These are phyloP conservation scores for Lethenteron reissneri DNA, from an alignment of 2,113 vertebrate species.

Conservation along the genomic window DNA sequence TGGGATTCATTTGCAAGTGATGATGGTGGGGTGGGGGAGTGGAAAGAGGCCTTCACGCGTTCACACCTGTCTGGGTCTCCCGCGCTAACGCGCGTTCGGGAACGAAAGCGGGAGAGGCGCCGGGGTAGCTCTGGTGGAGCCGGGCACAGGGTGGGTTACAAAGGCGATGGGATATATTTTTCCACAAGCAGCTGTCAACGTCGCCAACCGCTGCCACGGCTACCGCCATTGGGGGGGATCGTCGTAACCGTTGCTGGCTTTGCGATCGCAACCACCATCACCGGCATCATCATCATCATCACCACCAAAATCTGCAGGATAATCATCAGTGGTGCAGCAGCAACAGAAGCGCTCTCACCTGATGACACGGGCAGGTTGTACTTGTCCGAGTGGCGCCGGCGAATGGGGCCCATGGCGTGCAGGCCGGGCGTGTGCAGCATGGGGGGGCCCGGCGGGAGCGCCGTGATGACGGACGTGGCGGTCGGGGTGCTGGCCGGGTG, in stretches of 20 bases:
- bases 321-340: not conserved
- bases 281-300: too few species aligned
- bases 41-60: too few species aligned
- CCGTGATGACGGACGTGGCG: constrained; percentile 75
- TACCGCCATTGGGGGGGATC: not conserved
- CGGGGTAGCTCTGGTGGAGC: too few species aligned
- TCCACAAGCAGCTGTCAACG: not conserved
- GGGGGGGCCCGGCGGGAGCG: constrained; percentile 66
- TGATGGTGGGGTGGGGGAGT: too few species aligned
- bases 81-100: too few species aligned
- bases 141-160: too few species aligned
- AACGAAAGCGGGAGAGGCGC: too few species aligned
- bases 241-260: not conserved
- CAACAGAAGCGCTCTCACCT: constrained; percentile 29
- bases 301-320: not conserved
- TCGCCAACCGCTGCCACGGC: not conserved
- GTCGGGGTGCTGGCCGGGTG: constrained; percentile 64
- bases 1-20: too few species aligned
- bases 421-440: constrained; percentile 88
- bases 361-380: constrained; percentile 96
- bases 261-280: not conserved
- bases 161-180: too few species aligned
- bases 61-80: too few species aligned
- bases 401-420: constrained; percentile 54
- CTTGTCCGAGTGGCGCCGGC: constrained; percentile 86